Base-by-base conservation (phyloP, 2,888 invertebrate genomes). In the Choreutis nemorana region DNA sequence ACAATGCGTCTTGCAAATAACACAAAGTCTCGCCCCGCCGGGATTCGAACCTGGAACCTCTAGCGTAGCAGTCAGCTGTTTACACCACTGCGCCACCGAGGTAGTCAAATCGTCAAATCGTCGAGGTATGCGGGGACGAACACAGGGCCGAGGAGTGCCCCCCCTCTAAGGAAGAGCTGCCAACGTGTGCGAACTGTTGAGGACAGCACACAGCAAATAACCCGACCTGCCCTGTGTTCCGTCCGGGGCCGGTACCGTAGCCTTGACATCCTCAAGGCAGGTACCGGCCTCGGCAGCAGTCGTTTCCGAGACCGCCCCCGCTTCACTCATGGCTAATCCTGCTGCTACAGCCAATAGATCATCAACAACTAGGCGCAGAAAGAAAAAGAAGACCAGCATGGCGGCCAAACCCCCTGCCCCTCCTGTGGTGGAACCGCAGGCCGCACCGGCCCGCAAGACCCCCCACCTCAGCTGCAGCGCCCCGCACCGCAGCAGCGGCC, bases 111-210 rank as follows among this genome's bases (percentile, higher is more conserved):
- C n/a, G n/a, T n/a, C n/a, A n/a, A n/a, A n/a, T n/a, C n/a, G n/a
- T n/a, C n/a, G n/a, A n/a, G n/a, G n/a, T 18, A 18, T 23, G 23
- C 9, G 23, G 23, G 7, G 23, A n/a, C 5, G 23, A 4, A 7
- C 23, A 23, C 23, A 7, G 8, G 5, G 23, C 23, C 6, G 9
- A 23, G 5, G 23, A 23, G 12, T 24, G 25, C 25, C 5, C 8
- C 8, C 25, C 12, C 12, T 8, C 25, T 4, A 24, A 12, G 25
- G 25, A 24, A 13, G 25, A 24, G 3, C 10, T 4, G 13, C 25
- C 25, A 12, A 24, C 11, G 13, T 24, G 25, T 13, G 25, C 25
- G 12, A 23, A 23, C 9, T 23, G 23, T 9, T 7, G 9, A n/a
- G 23, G 9, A 9, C 4, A 5, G 7, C 23, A 23, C 23, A 23